Percentiles rank a stretch among this genome's conserved stretches.
These are phyloP conservation scores for Sapayoa aenigma DNA, from an alignment of 2,113 vertebrate species.

Conservation along the genomic window DNA sequence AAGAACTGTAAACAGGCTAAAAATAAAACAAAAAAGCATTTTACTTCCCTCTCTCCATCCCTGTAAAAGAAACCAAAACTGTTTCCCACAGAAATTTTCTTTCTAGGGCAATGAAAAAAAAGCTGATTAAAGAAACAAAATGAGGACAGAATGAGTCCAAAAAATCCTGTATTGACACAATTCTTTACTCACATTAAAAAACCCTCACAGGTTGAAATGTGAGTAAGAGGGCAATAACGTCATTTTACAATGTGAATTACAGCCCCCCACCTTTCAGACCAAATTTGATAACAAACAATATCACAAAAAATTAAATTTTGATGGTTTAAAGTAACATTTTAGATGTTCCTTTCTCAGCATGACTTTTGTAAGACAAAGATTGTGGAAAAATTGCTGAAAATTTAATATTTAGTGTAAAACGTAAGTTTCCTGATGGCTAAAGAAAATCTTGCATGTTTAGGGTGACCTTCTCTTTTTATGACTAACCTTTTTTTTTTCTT, in stretches of 20 bases:
- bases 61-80: background rate
- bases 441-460: background rate
- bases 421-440: background rate
- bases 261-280: background rate
- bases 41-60: background rate
- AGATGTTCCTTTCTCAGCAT: background rate
- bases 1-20: background rate
- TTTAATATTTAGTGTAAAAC: background rate
- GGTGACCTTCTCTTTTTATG: background rate
- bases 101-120: background rate
- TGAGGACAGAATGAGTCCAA: background rate
- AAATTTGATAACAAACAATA: background rate
- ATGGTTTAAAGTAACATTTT: background rate
- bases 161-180: background rate
- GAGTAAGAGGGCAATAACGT: background rate
- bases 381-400: background rate
- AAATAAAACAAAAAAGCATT: background rate
- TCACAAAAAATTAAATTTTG: background rate
- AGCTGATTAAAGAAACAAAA: background rate
- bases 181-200: background rate
- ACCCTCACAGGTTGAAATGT: too few relatives aligned
- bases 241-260: background rate
- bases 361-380: background rate
- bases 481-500: background rate
- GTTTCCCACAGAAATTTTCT: background rate